phyloP scores from a whole-genome alignment of 2,888 invertebrate genomes.

The Nymphalis urticae region DNA sequence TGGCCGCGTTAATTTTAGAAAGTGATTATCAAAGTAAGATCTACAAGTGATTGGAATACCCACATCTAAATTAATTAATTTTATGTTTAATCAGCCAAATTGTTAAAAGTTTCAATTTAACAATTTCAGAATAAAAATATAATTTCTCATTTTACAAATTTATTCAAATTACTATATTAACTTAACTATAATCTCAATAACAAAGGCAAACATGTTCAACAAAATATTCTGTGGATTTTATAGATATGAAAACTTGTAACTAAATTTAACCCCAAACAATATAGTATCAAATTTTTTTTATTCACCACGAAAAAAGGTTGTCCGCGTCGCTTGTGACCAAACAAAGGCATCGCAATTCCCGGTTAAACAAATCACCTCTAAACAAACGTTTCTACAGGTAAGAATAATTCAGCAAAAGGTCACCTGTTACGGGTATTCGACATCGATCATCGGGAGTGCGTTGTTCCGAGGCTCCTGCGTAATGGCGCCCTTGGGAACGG shows the following conservation, averaged over 20 bases:
- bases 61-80: constrained; percentile 16
- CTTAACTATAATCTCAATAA: too few species aligned
- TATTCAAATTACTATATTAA: too few species aligned
- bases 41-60: constrained; percentile 19
- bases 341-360: constrained; percentile 66
- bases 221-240: neutral
- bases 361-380: constrained; percentile 77
- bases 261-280: neutral
- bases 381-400: constrained; percentile 78
- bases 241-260: neutral
- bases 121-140: neutral
- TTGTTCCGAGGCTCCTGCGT: constrained; percentile 71
- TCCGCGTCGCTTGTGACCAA: constrained; percentile 49
- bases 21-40: constrained; percentile 17
- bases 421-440: constrained; percentile 79
- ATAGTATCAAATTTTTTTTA: constrained; percentile 46
- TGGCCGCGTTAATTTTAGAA: constrained; percentile 15
- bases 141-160: neutral
- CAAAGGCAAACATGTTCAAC: too few species aligned
- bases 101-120: constrained; percentile 14
- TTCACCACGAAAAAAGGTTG: constrained; percentile 53
- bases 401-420: constrained; percentile 79
- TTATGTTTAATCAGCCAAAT: constrained; percentile 21
- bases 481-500: constrained; percentile 73
- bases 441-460: constrained; percentile 81